Percentiles rank a stretch among this genome's conserved stretches.
Evolutionary conservation across 2,888 invertebrate genomes (phyloP).

Genomic region (Heliconius erato): DNA sequence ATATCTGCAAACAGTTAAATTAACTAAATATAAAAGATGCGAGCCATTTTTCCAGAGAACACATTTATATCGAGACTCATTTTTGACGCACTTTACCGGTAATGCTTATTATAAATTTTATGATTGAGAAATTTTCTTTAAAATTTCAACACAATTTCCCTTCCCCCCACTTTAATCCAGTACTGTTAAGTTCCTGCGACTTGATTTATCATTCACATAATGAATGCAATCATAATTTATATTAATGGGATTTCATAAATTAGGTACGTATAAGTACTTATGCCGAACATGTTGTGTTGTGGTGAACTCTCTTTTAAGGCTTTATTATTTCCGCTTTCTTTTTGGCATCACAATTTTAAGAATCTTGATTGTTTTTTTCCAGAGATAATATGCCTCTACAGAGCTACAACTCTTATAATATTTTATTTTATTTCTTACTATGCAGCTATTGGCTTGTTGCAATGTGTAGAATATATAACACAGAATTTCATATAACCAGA

Average conservation of each 20-base stretch:
- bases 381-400: too few relatives aligned
- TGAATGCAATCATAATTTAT: constrained; percentile 48
- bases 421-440: too few relatives aligned
- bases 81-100: too few relatives aligned
- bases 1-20: too few relatives aligned
- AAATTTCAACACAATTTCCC: constrained; percentile 29
- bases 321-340: constrained; percentile 35
- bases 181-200: constrained; percentile 36
- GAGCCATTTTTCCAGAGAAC: too few relatives aligned
- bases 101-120: not conserved
- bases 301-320: constrained; percentile 33
- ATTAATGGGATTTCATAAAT: constrained; percentile 44
- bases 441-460: too few relatives aligned
- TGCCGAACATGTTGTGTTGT: constrained; percentile 14
- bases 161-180: constrained; percentile 26
- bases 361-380: not conserved
- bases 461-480: not conserved
- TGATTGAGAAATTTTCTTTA: constrained; percentile 32
- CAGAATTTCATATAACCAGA: not conserved
- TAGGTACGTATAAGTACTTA: constrained; percentile 34
- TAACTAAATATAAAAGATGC: too few relatives aligned
- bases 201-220: constrained; percentile 41
- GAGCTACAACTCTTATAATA: too few relatives aligned
- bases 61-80: too few relatives aligned
- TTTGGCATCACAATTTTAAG: not conserved